Base-by-base conservation (phyloP, 2,888 invertebrate species). In the Archips crataeganus region DNA sequence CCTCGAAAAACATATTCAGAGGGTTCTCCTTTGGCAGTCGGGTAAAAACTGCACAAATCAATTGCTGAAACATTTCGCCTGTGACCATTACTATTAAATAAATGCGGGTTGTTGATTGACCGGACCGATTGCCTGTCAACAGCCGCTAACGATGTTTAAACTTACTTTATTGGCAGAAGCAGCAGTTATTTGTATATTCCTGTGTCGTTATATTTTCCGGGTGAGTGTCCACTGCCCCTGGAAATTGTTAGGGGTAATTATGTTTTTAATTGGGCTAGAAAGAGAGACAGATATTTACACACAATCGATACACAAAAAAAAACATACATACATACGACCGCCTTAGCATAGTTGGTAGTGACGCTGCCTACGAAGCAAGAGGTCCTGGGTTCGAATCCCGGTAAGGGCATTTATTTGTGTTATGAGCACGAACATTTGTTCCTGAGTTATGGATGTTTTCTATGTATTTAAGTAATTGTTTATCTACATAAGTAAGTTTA, bases 81-180 rank as follows among this genome's bases (percentile, higher is more conserved):
- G 49, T 47, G 47, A 57, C 71, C 45, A 49, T 57, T 63, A 73
- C 57, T 73, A 73, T 67, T 49, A 49, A 49, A 49, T n/a, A 54
- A 61, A 67, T 68, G 68, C 68, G 68, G 72, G 62, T n/a, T 49
- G 71, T 62, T 72, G 71, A 47, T 62, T 72, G 71, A 47, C 36
- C 71, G 39, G 23, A n/a, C 68, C 47, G 68, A 68, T 72, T 73
- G 73, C 68, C 61, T 42, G 73, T 73, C 73, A 73, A 73, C 73
- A 73, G 63, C 63, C 59, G 73, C 59, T 73, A 73, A 63, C 73
- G 73, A 68, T 73, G 73, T 68, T 68, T 67, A 72, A 72, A 67
- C 67, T 72, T 67, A 72, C 62, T 57, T 47, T 62, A 23, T 45
- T 42, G 49, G 39, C 54, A 49, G 65, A 59, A 61, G 34, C 51